Evolutionary conservation across 2,888 invertebrate species (phyloP).

Genomic region (Heliconius sara): DNA sequence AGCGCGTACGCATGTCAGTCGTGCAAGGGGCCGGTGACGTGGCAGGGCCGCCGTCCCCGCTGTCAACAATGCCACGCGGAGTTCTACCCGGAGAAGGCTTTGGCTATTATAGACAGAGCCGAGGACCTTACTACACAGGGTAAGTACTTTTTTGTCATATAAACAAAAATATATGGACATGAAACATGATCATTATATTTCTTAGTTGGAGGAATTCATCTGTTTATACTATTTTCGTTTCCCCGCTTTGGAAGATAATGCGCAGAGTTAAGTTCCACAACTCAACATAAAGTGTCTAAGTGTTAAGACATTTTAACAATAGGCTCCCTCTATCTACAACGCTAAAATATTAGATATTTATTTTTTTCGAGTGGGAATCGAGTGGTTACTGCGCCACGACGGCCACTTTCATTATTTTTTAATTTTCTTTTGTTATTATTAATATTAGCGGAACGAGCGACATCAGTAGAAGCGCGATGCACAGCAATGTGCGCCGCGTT

Average conservation of each 20-base stretch:
- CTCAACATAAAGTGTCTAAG: no score
- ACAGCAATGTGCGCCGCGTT: slow-evolving; percentile 60
- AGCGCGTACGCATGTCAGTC: slow-evolving; percentile 72
- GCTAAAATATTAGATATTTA: no score
- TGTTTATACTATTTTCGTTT: no score
- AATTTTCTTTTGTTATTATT: not conserved
- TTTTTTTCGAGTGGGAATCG: no score
- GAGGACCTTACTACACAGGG: slow-evolving; percentile 63
- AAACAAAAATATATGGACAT: not conserved
- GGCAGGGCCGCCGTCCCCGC: slow-evolving; percentile 52
- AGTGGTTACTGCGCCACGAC: no score
- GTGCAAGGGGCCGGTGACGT: slow-evolving; percentile 72
- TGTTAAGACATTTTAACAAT: no score
- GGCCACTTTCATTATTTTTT: no score
- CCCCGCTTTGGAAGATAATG: no score
- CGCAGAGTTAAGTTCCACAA: no score
- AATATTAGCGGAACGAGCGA: slow-evolving; percentile 58
- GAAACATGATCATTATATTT: no score
- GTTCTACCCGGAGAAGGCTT: slow-evolving; percentile 59
- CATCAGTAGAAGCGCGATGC: slow-evolving; percentile 55
- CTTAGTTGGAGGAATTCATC: no score
- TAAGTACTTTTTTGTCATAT: slow-evolving; percentile 35
- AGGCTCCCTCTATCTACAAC: no score
- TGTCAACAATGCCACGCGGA: slow-evolving; percentile 69
- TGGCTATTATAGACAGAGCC: slow-evolving; percentile 62